Percentiles rank a stretch among this genome's conserved stretches.
Evolutionary conservation across 2,888 invertebrate genomes (phyloP).

Genomic region (Dasypolia templi): DNA sequence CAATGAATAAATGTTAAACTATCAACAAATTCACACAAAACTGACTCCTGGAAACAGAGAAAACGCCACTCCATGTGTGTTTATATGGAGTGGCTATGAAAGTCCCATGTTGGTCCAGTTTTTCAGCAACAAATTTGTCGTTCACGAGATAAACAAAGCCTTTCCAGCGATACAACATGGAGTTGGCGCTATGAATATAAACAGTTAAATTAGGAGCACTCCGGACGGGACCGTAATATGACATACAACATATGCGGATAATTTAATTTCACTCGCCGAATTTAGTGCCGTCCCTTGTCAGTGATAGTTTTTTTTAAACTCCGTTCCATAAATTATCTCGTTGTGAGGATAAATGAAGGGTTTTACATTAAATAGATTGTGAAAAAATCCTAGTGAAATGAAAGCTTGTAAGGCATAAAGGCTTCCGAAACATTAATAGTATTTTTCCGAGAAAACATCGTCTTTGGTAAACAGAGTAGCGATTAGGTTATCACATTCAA

Average conservation of each 20-base stretch:
- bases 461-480: no score
- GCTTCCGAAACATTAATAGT: background rate
- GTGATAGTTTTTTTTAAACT: constrained; percentile 69
- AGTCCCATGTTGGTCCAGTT: constrained; percentile 72
- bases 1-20: no score
- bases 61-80: no score
- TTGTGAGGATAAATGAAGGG: constrained; percentile 22
- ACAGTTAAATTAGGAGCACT: constrained; percentile 85
- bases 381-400: no score
- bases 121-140: constrained; percentile 83
- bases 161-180: constrained; percentile 76
- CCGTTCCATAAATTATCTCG: constrained; percentile 26
- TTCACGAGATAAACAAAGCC: constrained; percentile 84
- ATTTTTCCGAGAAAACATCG: no score
- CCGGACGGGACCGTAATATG: constrained; percentile 72
- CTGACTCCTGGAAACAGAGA: no score
- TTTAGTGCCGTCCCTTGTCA: constrained; percentile 72
- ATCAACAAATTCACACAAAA: no score
- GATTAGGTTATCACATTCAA: no score
- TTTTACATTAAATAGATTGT: constrained; percentile 16
- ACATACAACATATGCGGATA: constrained; percentile 84
- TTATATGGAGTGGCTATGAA: constrained; percentile 48
- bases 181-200: constrained; percentile 87
- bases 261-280: constrained; percentile 84
- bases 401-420: no score